A percentile compares a stretch with the other conserved stretches of the same genome.
These are phyloP conservation scores for Brenthis hecate DNA, from an alignment of 2,888 invertebrate species.

Conservation along the genomic window DNA sequence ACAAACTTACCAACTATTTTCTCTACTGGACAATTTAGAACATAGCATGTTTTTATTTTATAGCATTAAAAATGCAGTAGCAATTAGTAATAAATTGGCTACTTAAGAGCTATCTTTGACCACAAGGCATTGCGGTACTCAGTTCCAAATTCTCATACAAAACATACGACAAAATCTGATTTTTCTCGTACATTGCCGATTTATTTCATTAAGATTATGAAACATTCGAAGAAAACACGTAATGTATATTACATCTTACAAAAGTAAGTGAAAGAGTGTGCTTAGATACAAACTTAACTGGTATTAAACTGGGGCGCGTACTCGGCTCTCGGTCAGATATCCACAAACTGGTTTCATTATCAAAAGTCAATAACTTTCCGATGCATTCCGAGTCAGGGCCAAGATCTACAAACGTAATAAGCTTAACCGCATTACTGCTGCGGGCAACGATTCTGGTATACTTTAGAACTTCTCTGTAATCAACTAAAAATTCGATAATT, in stretches of 20 bases:
- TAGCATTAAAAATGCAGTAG: constrained; percentile 19
- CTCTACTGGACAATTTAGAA: too few relatives aligned
- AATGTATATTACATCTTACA: constrained; percentile 54
- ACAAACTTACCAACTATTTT: too few relatives aligned
- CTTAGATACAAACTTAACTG: constrained; percentile 55
- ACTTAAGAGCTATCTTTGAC: constrained; percentile 54
- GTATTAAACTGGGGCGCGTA: constrained; percentile 75
- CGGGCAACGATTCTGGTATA: constrained; percentile 33
- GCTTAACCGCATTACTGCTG: constrained; percentile 47
- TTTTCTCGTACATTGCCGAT: constrained; percentile 55
- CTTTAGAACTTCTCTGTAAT: constrained; percentile 10
- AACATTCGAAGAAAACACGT: constrained; percentile 45
- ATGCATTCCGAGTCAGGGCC: constrained; percentile 79
- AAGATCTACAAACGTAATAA: constrained; percentile 64
- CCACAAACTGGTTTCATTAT: constrained; percentile 80
- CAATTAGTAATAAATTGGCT: constrained; percentile 26
- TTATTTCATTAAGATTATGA: constrained; percentile 27
- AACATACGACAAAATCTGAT: constrained; percentile 3
- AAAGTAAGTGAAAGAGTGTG: constrained; percentile 45
- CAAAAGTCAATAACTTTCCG: constrained; percentile 83
- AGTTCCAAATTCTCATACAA: constrained; percentile 32
- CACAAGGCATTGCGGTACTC: constrained; percentile 53
- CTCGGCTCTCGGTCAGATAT: constrained; percentile 69
- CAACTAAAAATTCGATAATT: constrained; percentile 3
- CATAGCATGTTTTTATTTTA: too few relatives aligned